Evolutionary conservation across 1,140 invertebrate species (phyloP).

Genomic region (Trichoplusia ni): DNA sequence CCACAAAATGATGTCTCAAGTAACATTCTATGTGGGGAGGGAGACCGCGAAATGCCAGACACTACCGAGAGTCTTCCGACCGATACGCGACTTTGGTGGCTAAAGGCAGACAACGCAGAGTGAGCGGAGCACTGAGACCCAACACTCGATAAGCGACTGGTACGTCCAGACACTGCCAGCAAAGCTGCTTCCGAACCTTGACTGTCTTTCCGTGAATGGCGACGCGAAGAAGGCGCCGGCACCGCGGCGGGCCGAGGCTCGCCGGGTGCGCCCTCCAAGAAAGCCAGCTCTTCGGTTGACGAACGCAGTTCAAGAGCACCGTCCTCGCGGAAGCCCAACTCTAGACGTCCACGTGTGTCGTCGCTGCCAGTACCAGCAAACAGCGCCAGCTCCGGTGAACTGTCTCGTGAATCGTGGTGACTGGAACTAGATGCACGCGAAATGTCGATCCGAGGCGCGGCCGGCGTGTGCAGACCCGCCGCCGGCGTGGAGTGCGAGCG

Average conservation of each 20-base stretch:
- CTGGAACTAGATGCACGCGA: constrained; percentile 93
- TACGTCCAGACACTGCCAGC: constrained; percentile 90
- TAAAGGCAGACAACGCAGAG: constrained; percentile 78
- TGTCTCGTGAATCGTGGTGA: constrained; percentile 91
- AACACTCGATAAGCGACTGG: constrained; percentile 90
- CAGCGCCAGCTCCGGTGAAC: constrained; percentile 90
- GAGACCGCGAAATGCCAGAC: constrained; percentile 87
- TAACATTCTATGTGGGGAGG: constrained; percentile 93
- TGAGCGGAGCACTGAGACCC: constrained; percentile 85
- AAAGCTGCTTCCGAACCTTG: constrained; percentile 89
- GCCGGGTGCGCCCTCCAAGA: constrained; percentile 84
- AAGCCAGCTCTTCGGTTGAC: constrained; percentile 92
- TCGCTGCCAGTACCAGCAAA: constrained; percentile 64
- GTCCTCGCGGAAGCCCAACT: constrained; percentile 87
- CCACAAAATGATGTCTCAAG: constrained; percentile 95
- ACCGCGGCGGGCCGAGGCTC: constrained; percentile 54
- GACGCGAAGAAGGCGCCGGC: constrained; percentile 44
- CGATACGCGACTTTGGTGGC: constrained; percentile 79
- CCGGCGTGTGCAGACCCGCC: constrained; percentile 83
- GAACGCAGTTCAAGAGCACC: constrained; percentile 90
- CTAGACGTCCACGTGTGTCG: constrained; percentile 57
- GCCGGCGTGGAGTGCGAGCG: constrained; percentile 66
- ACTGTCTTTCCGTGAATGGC: constrained; percentile 88
- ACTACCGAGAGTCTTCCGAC: constrained; percentile 84
- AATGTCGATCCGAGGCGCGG: constrained; percentile 92